Base-by-base conservation (phyloP, 2,113 vertebrate species). In the Pterocles gutturalis region DNA sequence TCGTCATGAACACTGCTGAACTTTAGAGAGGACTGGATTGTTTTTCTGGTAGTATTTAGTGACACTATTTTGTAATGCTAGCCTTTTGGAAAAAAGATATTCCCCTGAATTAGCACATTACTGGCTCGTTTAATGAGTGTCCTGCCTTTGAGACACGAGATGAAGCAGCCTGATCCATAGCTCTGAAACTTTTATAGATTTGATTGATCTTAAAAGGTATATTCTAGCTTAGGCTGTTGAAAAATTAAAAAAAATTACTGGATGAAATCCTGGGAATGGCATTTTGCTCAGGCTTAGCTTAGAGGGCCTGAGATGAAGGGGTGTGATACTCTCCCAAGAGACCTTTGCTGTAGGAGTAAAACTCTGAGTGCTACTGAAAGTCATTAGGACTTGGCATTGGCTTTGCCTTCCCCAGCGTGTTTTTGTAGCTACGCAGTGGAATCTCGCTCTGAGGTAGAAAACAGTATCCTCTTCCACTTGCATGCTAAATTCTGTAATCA, bases 41-140 rank as follows among this genome's bases (percentile, higher is more conserved):
- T 97, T 97, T 95, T 91, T 72, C 89, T 93, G 86, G 48, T 92
- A 64, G 75, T 71, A 71, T 80, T 94, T 90, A 41, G 87, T 91
- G 93, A 93, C 45, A 28, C 57, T 76, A 31, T 81, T 97, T 91
- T 82, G 91, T 92, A 95, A 89, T 3, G 65, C 70, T 65, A 72
- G 57, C 89, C 94, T 93, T 54, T 66, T 3, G 71, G 87, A 71
- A 87, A 85, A 96, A 85, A 88, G 67, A 72, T 78, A 83, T 93
- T 96, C 67, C 57, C 85, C 85, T 3, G 20, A 85, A 86, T 83
- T 93, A 94, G 95, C 89, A 66, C 41, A 33, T 89, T 70, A 82
- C 10, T 0, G 72, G 61, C 83, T 89, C 24, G 11, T 87, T 90
- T 81, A 61, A 93, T 88, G 17, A 58, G 46, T 6, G 80, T 18